A percentile compares a stretch with the other conserved stretches of the same genome.
Conservation (phyloP, 2,888 invertebrate genomes). For the Drosophila maculinotata region DNA sequence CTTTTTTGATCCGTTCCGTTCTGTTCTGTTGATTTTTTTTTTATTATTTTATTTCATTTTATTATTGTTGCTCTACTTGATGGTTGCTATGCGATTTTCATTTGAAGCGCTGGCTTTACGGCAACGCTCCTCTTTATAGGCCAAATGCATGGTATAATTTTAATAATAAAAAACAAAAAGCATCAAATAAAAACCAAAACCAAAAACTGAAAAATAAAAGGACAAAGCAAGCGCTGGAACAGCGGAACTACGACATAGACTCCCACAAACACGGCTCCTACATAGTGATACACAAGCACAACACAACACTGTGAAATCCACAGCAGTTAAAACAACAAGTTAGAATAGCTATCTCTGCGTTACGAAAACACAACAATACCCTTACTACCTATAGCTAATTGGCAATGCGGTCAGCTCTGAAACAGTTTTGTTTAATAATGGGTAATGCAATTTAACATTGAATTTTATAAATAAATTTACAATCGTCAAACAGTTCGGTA, state of each 20-base stretch:
- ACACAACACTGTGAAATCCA: constrained; percentile 7
- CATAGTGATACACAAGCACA: constrained; percentile 1
- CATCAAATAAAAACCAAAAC: constrained; percentile 30
- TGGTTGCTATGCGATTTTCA: constrained; percentile 65
- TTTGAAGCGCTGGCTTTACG: constrained; percentile 54
- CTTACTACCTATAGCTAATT: background rate
- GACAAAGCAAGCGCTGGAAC: constrained; percentile 27
- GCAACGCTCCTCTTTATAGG: constrained; percentile 62
- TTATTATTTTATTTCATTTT: constrained; percentile 24
- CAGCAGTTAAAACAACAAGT: constrained; percentile 32
- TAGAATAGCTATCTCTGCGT: background rate
- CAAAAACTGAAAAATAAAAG: constrained; percentile 34
- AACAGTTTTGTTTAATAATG: background rate
- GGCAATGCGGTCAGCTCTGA: background rate
- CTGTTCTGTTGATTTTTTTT: constrained; percentile 14
- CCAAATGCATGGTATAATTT: constrained; percentile 72
- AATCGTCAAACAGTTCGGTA: no score
- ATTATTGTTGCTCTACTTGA: constrained; percentile 58
- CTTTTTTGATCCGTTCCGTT: constrained; percentile 6
- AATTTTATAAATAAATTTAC: no score
- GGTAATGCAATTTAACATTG: no score
- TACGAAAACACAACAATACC: constrained; percentile 10
- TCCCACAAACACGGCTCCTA: constrained; percentile 8
- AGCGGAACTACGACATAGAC: constrained; percentile 51
- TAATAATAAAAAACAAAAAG: constrained; percentile 54